Base-by-base conservation (phyloP, 2,888 invertebrate genomes). In the Linyphia triangularis region DNA sequence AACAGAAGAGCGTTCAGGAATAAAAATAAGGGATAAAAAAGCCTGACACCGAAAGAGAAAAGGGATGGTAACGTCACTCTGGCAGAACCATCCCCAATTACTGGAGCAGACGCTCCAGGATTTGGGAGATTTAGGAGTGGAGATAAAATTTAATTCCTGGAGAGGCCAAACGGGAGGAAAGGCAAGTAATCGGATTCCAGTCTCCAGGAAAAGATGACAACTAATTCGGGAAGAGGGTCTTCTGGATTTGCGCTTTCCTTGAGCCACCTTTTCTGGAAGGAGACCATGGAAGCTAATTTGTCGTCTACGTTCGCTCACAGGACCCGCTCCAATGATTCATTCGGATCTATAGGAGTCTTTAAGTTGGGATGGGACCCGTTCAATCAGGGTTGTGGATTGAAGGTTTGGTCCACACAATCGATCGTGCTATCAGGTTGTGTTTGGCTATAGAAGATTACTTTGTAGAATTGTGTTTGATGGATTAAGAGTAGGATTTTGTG, bases 141-240 rank as follows among this genome's bases (percentile, higher is more conserved):
- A 77, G 84, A 89, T 89, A 89, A 89, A 89, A 89, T 84, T 89
- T 89, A 89, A 89, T 89, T 84, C 89, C 89, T 83, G 73, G 86
- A 78, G 70, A 63, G 79, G 72, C 33, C 51, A 81, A 65, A 65
- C 63, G 51, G 84, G 26, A 77, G 26, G 57, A 33, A 57, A 69
- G 40, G 67, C 43, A 19, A n/a, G 82, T 82, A 82, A 88, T 88
- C n/a, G 10, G 10, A 16, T 13, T 75, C 82, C 30, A 63, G 57
- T 65, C 81, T 81, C 81, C 78, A 37, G 70, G 83, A 88, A 81
- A 88, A 88, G 82, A 88, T 88, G 88, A 83, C 88, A 88, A 88
- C 88, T 88, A 83, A 88, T 88, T 88, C 77, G 24, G 63, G 33
- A 81, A 67, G 67, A 81, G 77, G 69, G 65, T 7, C 19, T 24